Conservation (phyloP, 2,797 vertebrate species). For the Malacoctenus gilli region DNA sequence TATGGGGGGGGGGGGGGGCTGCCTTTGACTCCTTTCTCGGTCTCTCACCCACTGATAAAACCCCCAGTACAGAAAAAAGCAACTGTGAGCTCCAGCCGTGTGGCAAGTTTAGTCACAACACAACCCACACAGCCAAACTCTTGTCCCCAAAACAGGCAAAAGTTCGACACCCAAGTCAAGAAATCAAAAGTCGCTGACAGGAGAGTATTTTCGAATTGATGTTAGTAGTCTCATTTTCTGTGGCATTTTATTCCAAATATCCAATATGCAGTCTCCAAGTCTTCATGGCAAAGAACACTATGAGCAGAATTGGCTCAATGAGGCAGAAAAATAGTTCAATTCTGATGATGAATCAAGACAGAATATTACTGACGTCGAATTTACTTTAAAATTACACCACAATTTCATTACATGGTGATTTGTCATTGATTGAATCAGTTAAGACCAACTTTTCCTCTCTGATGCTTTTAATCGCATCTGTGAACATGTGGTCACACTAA, state of each 20-base stretch:
- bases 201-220: constrained; percentile 14
- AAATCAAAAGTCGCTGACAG: constrained; percentile 56
- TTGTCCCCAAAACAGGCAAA: constrained; percentile 44
- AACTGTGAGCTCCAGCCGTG: constrained; percentile 55
- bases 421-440: not conserved
- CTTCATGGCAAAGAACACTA: too few relatives aligned
- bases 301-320: too few relatives aligned
- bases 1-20: constrained; percentile 73
- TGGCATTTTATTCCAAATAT: too few relatives aligned
- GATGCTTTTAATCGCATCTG: not conserved
- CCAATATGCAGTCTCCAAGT: too few relatives aligned
- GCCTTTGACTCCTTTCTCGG: constrained; percentile 75
- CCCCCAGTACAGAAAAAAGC: constrained; percentile 13
- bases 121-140: constrained; percentile 19
- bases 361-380: too few relatives aligned
- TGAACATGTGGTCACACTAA: constrained; percentile 1
- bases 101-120: constrained; percentile 62
- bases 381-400: not conserved
- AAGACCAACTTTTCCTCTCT: not conserved
- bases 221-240: too few relatives aligned
- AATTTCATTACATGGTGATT: not conserved
- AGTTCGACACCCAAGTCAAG: constrained; percentile 38
- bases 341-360: too few relatives aligned
- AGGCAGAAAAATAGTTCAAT: too few relatives aligned
- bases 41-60: constrained; percentile 67